A percentile compares a stretch with the other conserved stretches of the same genome.
phyloP scores from a whole-genome alignment of 2,113 vertebrate species.

The Marcusenius ussheri region DNA sequence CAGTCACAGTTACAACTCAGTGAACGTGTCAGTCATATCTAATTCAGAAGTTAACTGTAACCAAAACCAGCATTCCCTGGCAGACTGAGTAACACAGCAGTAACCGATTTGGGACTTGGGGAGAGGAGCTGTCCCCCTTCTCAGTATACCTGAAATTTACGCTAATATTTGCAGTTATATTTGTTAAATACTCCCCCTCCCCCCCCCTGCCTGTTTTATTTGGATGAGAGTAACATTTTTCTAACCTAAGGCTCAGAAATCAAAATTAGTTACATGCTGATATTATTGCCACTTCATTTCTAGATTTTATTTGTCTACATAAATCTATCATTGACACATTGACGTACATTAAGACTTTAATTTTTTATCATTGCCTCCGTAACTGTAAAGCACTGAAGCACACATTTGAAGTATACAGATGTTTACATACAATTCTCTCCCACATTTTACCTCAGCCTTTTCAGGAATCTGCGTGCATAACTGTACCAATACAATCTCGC shows the following conservation, averaged over 20 bases:
- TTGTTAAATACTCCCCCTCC: neutral
- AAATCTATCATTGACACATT: neutral
- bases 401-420: conserved; percentile 13
- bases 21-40: neutral
- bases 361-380: neutral
- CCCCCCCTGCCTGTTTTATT: neutral
- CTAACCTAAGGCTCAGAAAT: neutral
- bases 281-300: neutral
- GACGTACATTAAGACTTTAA: conserved; percentile 1
- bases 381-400: conserved; percentile 24
- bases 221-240: neutral
- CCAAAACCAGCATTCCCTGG: neutral
- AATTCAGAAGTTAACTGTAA: neutral
- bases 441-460: conserved; percentile 19
- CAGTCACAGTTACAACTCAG: neutral
- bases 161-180: neutral
- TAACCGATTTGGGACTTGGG: neutral
- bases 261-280: neutral
- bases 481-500: neutral
- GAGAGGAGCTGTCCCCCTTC: neutral
- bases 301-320: neutral
- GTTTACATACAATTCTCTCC: conserved; percentile 18
- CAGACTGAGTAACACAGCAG: neutral
- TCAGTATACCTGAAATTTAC: neutral
- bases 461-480: conserved; percentile 4